Percentiles rank a stretch among this genome's conserved stretches.
phyloP scores from a whole-genome alignment of 2,113 vertebrate species.

The Dicerorhinus sumatrensis region DNA sequence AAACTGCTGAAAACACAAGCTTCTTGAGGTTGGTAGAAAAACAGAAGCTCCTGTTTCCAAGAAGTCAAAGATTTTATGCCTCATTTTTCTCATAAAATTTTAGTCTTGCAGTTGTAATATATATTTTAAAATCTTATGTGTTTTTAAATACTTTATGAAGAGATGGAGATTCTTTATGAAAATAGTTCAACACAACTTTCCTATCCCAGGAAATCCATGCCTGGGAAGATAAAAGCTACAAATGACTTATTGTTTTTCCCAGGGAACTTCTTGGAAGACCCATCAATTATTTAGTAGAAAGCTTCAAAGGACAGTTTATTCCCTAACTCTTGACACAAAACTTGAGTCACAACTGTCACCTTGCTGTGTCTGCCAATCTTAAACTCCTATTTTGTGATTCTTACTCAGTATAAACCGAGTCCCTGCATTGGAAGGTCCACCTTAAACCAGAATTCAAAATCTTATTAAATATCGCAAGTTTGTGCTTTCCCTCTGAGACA shows the following conservation, averaged over 20 bases:
- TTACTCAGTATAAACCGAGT: neutral
- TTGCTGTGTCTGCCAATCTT: neutral
- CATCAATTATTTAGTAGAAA: neutral
- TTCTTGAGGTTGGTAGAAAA: neutral
- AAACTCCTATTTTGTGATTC: neutral
- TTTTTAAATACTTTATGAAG: conserved; percentile 4
- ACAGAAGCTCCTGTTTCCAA: neutral
- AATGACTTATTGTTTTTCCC: neutral
- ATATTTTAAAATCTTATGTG: neutral
- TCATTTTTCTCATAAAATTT: neutral
- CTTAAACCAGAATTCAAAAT: neutral
- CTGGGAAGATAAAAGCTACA: neutral
- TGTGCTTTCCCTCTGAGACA: neutral
- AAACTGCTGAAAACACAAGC: neutral
- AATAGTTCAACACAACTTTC: neutral
- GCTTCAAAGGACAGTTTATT: neutral
- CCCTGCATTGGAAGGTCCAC: neutral
- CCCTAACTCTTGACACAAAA: neutral
- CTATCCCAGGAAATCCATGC: neutral
- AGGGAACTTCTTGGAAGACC: neutral
- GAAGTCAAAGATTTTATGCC: neutral
- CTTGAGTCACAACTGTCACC: neutral
- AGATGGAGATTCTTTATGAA: neutral
- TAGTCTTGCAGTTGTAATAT: neutral
- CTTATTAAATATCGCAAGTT: neutral